Conservation (phyloP, 2,113 vertebrate genomes). For the Leucosticte australis region DNA sequence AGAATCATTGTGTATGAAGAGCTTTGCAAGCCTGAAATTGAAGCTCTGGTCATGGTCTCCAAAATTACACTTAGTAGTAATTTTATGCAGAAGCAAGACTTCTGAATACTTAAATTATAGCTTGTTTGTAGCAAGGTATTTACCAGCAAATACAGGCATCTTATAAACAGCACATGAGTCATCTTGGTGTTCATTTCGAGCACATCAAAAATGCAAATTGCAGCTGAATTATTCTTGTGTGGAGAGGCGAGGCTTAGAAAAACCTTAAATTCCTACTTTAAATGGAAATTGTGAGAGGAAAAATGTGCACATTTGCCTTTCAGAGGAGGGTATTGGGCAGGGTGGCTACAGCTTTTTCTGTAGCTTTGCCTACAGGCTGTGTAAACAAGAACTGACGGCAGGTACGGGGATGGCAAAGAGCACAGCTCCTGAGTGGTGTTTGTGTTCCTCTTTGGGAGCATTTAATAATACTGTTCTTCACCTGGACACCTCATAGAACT, state of each 20-base stretch:
- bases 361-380: constrained; percentile 4
- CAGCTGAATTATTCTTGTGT: constrained; percentile 17
- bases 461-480: constrained; percentile 15
- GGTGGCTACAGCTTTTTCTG: constrained; percentile 36
- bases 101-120: constrained; percentile 61
- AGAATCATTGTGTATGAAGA: constrained; percentile 42
- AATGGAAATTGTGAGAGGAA: constrained; percentile 26
- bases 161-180: constrained; percentile 51
- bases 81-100: constrained; percentile 56
- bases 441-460: constrained; percentile 33
- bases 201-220: constrained; percentile 18
- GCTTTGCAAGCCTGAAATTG: constrained; percentile 55
- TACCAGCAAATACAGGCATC: constrained; percentile 48
- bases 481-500: constrained; percentile 40
- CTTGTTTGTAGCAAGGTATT: constrained; percentile 59
- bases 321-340: neutral
- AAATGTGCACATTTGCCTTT: constrained; percentile 46
- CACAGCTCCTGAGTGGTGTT: neutral
- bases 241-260: constrained; percentile 33
- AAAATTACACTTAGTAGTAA: constrained; percentile 44
- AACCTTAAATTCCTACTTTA: constrained; percentile 10
- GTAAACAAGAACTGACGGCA: constrained; percentile 18
- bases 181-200: constrained; percentile 35
- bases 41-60: constrained; percentile 37
- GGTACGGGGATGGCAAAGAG: neutral